Percentiles rank a stretch among this genome's conserved stretches.
Conservation (phyloP, 64 coral and sea anemone species). For the Astreopora myriophthalma region DNA sequence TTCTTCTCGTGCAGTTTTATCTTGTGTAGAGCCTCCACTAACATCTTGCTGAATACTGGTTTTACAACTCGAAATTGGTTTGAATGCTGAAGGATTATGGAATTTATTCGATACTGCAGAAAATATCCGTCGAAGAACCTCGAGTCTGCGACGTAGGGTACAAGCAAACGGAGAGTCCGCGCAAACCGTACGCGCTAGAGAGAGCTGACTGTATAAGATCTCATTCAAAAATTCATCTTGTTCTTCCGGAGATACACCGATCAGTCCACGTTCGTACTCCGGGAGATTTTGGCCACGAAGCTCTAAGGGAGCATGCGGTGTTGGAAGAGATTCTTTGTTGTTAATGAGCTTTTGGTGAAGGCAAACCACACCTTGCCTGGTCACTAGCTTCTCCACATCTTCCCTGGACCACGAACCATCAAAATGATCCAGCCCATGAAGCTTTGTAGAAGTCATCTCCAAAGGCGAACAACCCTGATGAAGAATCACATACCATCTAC, state of each 20-base stretch:
- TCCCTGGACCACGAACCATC: constrained; percentile 86
- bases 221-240: constrained; percentile 89
- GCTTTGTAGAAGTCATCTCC: background rate
- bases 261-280: constrained; percentile 79
- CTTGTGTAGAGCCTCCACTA: constrained; percentile 5
- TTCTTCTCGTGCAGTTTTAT: constrained; percentile 9
- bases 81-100: constrained; percentile 51
- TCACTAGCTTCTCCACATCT: constrained; percentile 66
- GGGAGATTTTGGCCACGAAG: constrained; percentile 79
- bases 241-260: constrained; percentile 49
- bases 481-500: background rate
- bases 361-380: constrained; percentile 81
- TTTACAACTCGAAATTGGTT: background rate
- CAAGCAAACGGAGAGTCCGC: constrained; percentile 87
- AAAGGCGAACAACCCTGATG: background rate
- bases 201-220: constrained; percentile 82
- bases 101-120: constrained; percentile 82
- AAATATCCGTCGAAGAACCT: constrained; percentile 89
- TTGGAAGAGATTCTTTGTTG: constrained; percentile 71
- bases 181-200: constrained; percentile 77
- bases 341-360: constrained; percentile 88
- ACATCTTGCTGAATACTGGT: background rate
- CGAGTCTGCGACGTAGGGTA: constrained; percentile 73
- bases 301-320: constrained; percentile 67
- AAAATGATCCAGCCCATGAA: constrained; percentile 91